A percentile compares a stretch with the other conserved stretches of the same genome.
These are phyloP conservation scores for Diploptera punctata DNA, from an alignment of 2,888 invertebrate species.

Conservation along the genomic window DNA sequence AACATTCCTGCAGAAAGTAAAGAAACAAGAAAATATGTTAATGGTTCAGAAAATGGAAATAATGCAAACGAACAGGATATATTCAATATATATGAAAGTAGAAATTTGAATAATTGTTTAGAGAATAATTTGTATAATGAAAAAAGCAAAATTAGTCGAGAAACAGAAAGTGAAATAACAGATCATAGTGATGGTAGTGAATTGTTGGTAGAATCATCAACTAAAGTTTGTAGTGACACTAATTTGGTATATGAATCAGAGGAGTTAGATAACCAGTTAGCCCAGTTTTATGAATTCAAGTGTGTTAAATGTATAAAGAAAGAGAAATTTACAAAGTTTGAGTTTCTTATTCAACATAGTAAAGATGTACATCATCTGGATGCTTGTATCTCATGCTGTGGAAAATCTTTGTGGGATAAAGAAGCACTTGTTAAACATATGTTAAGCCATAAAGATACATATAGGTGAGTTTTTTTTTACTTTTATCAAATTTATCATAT, in stretches of 20 bases:
- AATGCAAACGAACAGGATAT: too few species aligned
- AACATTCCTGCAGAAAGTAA: too few species aligned
- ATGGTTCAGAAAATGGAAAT: neutral
- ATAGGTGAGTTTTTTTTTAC: too few species aligned
- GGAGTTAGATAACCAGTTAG: neutral
- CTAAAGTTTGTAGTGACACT: neutral
- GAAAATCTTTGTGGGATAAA: neutral
- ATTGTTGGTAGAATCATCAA: neutral
- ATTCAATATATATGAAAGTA: too few species aligned
- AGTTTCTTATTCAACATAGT: conserved; percentile 4
- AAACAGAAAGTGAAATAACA: neutral
- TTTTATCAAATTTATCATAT: too few species aligned
- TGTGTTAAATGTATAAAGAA: neutral
- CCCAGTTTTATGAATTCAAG: neutral
- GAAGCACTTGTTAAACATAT: conserved; percentile 19
- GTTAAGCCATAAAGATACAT: conserved; percentile 10
- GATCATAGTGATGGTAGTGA: neutral
- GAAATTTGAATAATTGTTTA: neutral
- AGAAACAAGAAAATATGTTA: too few species aligned
- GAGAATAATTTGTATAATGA: neutral
- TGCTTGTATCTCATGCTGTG: conserved; percentile 23
- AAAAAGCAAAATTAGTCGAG: neutral
- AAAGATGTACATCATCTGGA: neutral
- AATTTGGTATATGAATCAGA: neutral
- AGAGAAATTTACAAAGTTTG: neutral